Percentiles rank a stretch among this genome's conserved stretches.
phyloP scores from a whole-genome alignment of 2,113 vertebrate genomes.

The Variabilichromis moorii region DNA sequence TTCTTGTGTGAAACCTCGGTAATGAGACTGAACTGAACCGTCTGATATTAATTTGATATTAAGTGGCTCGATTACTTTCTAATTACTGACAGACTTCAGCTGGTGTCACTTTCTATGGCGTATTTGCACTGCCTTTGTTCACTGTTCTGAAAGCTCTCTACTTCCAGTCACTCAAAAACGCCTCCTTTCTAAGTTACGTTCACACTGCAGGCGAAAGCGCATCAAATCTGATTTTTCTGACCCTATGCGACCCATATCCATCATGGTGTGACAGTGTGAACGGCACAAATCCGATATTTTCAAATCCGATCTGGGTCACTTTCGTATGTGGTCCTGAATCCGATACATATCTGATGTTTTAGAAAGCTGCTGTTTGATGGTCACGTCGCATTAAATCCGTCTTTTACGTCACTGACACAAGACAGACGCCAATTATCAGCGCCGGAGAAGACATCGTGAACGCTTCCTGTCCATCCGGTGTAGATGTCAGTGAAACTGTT shows the following conservation, averaged over 20 bases:
- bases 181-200: not conserved
- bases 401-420: too few species aligned
- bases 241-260: rapidly evolving
- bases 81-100: not conserved
- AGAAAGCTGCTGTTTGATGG: too few species aligned
- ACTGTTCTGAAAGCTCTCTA: not conserved
- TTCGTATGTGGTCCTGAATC: rapidly evolving
- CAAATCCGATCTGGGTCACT: too few species aligned
- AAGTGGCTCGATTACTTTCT: not conserved
- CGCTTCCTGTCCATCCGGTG: too few species aligned
- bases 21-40: not conserved
- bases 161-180: not conserved
- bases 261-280: too few species aligned
- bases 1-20: not conserved
- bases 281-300: rapidly evolving
- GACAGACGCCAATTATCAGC: too few species aligned
- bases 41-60: not conserved
- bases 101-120: not conserved
- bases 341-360: rapidly evolving
- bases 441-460: too few species aligned
- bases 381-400: too few species aligned
- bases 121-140: not conserved
- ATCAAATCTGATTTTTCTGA: rapidly evolving
- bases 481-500: too few species aligned
- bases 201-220: not conserved